A percentile compares a stretch with the other conserved stretches of the same genome.
phyloP scores from a whole-genome alignment of 1,140 invertebrate species.

The Aplysia californica region DNA sequence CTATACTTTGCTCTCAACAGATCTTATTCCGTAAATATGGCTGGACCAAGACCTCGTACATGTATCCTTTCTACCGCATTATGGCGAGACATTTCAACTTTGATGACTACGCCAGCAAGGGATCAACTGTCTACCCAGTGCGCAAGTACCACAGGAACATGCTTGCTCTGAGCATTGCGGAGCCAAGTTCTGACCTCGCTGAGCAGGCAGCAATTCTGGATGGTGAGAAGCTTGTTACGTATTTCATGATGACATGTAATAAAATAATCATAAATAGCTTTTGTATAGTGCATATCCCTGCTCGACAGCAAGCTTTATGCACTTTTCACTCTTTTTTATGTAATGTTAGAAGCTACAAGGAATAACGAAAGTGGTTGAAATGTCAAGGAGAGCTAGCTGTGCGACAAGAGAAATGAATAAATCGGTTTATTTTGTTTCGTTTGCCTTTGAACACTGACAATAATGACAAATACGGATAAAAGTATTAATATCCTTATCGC shows the following conservation, averaged over 20 bases:
- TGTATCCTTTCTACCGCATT: conserved; percentile 56
- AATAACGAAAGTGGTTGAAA: too few relatives aligned
- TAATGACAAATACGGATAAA: too few relatives aligned
- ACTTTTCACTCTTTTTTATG: too few relatives aligned
- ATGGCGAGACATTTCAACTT: conserved; percentile 56
- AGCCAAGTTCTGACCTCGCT: not conserved
- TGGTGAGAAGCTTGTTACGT: conserved; percentile 27
- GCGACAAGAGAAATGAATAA: too few relatives aligned
- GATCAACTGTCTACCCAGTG: conserved; percentile 58
- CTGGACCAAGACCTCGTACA: conserved; percentile 56
- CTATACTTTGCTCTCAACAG: conserved; percentile 33
- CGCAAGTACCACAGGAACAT: conserved; percentile 61
- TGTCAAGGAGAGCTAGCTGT: too few relatives aligned
- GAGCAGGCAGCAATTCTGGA: conserved; percentile 40
- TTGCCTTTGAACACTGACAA: too few relatives aligned
- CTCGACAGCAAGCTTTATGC: too few relatives aligned
- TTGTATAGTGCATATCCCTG: too few relatives aligned
- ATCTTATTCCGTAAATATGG: conserved; percentile 64
- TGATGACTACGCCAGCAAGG: conserved; percentile 65
- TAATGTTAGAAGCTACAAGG: too few relatives aligned
- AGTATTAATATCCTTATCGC: too few relatives aligned
- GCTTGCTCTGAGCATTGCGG: conserved; percentile 25
- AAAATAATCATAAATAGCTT: not conserved
- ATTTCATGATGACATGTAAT: not conserved
- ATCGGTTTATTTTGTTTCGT: too few relatives aligned